Evolutionary conservation across 1,140 invertebrate species (phyloP), one percentile per base, ranked within the genome.

Genomic region (Eriosoma lanigerum): DNA sequence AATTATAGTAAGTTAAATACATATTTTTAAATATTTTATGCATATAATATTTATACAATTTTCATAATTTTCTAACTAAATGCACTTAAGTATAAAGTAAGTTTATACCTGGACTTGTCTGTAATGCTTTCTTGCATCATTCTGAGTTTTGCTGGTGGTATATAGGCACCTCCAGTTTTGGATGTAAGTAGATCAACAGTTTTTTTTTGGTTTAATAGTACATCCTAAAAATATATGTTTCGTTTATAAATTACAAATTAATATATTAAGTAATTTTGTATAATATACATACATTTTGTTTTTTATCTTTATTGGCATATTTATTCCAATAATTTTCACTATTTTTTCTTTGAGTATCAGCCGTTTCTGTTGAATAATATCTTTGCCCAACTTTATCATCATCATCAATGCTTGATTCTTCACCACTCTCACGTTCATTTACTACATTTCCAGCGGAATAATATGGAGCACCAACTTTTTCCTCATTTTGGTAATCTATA

Each of bases 151-250:
- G 97, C 97, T 4, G 98, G 98, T 2, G 98, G 98, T 84, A 99
- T 99, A 83, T 99, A 99, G 12, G 98, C 97, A 80, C 97, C 97
- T 60, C 96, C 96, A 46, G 96, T 98, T 85, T 90, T 90, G 0
- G 94, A 93, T 19, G 93, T 94, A 4, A 98, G 26, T 13, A 78
- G 10, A 17, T 78, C 75, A 19, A 78, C 75, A 48, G 75, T 60
- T 48, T 82, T 68, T 19, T 82, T 82, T 38, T 80, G 48, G 48
- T n/a, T 32, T 66, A 81, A 10, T 62, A 80, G 52, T 80, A 83
- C 48, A 80, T 66, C 78, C 17, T 56, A 58, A 56, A 54, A 54
- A 56, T n/a, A 48, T 50, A 26, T 8, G 1, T 46, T 24, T 9
- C 24, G 15, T 48, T 68, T 12, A 26, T 68, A 68, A 8, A 46